A percentile compares a stretch with the other conserved stretches of the same genome.
phyloP scores from a whole-genome alignment of 35 echinoderm and acorn worm species.

The Ptychodera flava region DNA sequence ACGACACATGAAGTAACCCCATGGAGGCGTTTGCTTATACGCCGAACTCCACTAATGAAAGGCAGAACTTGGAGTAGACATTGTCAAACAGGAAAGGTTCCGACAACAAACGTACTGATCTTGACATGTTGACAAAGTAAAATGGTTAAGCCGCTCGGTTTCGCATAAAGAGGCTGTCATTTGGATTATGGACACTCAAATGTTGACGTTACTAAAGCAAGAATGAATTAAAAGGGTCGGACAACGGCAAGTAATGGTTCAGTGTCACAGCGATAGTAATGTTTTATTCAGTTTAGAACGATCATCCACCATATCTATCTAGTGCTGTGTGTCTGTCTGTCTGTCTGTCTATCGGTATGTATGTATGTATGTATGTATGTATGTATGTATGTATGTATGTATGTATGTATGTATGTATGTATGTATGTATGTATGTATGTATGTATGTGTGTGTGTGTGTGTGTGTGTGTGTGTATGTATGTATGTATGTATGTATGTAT shows the following conservation, averaged over 20 bases:
- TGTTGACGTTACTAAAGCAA: no score
- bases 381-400: neutral
- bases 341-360: neutral
- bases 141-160: neutral
- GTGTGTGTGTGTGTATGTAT: neutral
- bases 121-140: no score
- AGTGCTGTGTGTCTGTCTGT: neutral
- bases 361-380: neutral
- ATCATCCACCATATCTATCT: neutral
- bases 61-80: no score
- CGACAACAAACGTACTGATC: no score
- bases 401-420: slow-evolving; percentile 2
- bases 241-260: neutral
- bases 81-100: no score
- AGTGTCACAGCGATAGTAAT: neutral
- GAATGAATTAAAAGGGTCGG: no score
- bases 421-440: slow-evolving; percentile 2
- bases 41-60: no score
- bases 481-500: slow-evolving; percentile 2
- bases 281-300: neutral
- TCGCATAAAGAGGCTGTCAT: neutral
- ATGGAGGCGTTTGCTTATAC: no score
- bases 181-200: no score
- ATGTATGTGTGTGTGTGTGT: neutral
- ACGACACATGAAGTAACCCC: no score